Conservation (phyloP, 2,113 vertebrate species). For the Gallinago jamesoni region DNA sequence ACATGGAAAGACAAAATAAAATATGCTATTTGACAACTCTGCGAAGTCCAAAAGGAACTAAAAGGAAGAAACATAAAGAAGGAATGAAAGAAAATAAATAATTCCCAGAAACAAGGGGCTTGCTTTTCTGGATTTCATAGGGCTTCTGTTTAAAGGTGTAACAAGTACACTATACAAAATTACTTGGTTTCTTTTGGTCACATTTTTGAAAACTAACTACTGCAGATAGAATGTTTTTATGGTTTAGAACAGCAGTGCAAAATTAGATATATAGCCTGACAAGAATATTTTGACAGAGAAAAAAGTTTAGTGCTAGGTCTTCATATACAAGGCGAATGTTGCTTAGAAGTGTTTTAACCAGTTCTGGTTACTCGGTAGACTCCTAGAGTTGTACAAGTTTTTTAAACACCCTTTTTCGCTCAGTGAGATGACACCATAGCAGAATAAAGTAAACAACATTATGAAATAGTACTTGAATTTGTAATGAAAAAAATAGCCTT, state of each 20-base stretch:
- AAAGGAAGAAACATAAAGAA: neutral
- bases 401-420: neutral
- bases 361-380: neutral
- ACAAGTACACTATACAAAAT: neutral
- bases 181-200: neutral
- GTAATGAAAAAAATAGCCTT: neutral
- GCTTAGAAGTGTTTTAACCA: neutral
- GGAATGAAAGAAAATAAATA: neutral
- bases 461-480: neutral
- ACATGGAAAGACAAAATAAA: constrained; percentile 7
- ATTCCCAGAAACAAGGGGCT: neutral
- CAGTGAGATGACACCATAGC: neutral
- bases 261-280: neutral
- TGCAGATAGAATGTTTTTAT: neutral
- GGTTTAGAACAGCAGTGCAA: neutral
- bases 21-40: neutral
- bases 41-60: neutral
- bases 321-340: neutral
- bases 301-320: neutral
- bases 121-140: neutral
- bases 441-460: neutral
- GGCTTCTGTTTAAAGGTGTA: neutral
- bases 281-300: neutral
- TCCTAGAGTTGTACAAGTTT: neutral
- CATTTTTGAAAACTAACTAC: neutral